These are phyloP conservation scores for Nematostella vectensis DNA, from an alignment of 92 coral and sea anemone genomes.

Conservation along the genomic window DNA sequence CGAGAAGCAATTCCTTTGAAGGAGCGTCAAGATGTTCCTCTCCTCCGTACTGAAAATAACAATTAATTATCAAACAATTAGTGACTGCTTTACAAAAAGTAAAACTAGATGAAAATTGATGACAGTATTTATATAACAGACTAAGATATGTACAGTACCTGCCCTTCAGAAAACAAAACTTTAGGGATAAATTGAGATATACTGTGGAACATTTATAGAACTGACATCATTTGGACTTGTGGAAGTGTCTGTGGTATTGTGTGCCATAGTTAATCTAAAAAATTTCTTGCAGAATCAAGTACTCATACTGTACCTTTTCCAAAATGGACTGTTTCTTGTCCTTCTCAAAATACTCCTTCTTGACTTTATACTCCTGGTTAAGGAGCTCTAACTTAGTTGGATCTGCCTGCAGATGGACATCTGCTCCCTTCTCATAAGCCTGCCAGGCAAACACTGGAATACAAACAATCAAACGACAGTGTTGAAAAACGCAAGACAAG, in stretches of 20 bases:
- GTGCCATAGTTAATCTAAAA: no score
- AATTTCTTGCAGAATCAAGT: no score
- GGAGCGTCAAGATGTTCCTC: constrained; percentile 89
- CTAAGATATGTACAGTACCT: no score
- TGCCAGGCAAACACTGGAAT: constrained; percentile 99
- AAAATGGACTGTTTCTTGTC: constrained; percentile 79
- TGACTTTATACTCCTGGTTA: constrained; percentile 89
- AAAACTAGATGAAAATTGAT: background rate
- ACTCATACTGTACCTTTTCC: constrained; percentile 80
- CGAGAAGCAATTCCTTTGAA: constrained; percentile 79
- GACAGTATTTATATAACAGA: background rate
- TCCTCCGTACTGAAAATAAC: constrained; percentile 78
- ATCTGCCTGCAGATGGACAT: constrained; percentile 94
- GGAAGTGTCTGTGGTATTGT: no score
- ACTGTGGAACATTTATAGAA: no score
- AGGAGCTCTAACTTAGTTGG: constrained; percentile 95
- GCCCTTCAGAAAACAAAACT: no score
- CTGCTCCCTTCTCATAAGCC: constrained; percentile 98
- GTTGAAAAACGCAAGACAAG: no score
- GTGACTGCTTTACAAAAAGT: no score
- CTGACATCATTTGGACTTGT: no score
- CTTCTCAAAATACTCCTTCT: constrained; percentile 81
- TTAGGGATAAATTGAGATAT: no score
- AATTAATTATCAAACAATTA: background rate
- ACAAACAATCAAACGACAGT: no score